Conservation (phyloP, 2,888 invertebrate species). For the Callimorpha dominula region DNA sequence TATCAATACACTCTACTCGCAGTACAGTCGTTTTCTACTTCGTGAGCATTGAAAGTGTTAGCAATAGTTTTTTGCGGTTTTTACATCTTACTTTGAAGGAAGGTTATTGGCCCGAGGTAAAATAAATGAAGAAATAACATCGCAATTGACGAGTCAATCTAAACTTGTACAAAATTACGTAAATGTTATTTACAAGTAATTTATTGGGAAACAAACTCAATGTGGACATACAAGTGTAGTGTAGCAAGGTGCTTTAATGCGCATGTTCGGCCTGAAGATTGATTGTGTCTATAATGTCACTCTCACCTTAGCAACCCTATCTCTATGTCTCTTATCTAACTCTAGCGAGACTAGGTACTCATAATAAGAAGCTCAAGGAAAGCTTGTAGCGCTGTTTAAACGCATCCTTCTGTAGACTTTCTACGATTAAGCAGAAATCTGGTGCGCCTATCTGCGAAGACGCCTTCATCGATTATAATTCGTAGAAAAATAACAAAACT, state of each 20-base stretch:
- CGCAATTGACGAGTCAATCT: conserved; percentile 16
- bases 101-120: conserved; percentile 5
- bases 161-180: conserved; percentile 6
- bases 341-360: neutral
- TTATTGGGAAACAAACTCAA: conserved; percentile 2
- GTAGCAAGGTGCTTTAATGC: too few relatives aligned
- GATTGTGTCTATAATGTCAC: neutral
- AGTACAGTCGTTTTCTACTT: neutral
- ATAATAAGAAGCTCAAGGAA: neutral
- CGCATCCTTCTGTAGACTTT: too few relatives aligned
- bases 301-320: too few relatives aligned
- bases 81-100: conserved; percentile 4
- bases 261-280: too few relatives aligned
- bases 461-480: too few relatives aligned
- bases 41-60: conserved; percentile 15
- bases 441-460: too few relatives aligned
- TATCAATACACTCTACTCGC: neutral
- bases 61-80: conserved; percentile 13
- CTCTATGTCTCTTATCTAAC: too few relatives aligned
- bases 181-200: conserved; percentile 19
- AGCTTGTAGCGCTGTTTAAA: too few relatives aligned
- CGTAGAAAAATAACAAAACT: too few relatives aligned
- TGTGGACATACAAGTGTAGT: neutral
- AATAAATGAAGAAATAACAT: conserved; percentile 16
- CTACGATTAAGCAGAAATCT: neutral